Evolutionary conservation across 2,888 invertebrate genomes (phyloP).

Genomic region (Micoletzkya japonica): DNA sequence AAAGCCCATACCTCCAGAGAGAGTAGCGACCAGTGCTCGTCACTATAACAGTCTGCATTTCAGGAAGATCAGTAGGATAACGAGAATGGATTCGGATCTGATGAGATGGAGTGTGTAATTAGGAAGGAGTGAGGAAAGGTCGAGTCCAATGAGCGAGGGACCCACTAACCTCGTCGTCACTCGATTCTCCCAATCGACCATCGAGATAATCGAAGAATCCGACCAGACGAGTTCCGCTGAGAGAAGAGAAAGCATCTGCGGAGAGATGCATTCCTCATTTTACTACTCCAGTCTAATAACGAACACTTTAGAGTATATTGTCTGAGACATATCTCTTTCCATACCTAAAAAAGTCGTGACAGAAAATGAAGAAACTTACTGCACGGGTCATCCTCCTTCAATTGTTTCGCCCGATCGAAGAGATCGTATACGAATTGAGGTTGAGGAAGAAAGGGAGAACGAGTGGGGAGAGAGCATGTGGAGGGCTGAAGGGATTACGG

Average conservation of each 20-base stretch:
- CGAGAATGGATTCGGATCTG: slow-evolving; percentile 65
- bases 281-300: too few relatives aligned
- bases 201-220: slow-evolving; percentile 84
- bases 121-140: too few relatives aligned
- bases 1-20: slow-evolving; percentile 43
- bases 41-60: slow-evolving; percentile 75
- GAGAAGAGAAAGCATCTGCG: slow-evolving; percentile 33
- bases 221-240: slow-evolving; percentile 31
- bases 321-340: too few relatives aligned
- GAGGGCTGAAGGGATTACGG: neutral
- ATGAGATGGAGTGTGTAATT: neutral
- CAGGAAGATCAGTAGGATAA: slow-evolving; percentile 90
- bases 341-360: too few relatives aligned
- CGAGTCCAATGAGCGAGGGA: too few relatives aligned
- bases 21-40: slow-evolving; percentile 42
- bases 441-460: slow-evolving; percentile 6
- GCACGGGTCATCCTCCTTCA: slow-evolving; percentile 23
- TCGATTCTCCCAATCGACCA: slow-evolving; percentile 49
- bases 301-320: too few relatives aligned
- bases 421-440: slow-evolving; percentile 22
- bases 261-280: too few relatives aligned
- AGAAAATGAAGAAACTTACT: slow-evolving; percentile 9
- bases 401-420: slow-evolving; percentile 26
- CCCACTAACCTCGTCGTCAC: slow-evolving; percentile 21
- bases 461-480: neutral